Base-by-base conservation (phyloP, 2,113 vertebrate species). In the Rhagologus leucostigma region DNA sequence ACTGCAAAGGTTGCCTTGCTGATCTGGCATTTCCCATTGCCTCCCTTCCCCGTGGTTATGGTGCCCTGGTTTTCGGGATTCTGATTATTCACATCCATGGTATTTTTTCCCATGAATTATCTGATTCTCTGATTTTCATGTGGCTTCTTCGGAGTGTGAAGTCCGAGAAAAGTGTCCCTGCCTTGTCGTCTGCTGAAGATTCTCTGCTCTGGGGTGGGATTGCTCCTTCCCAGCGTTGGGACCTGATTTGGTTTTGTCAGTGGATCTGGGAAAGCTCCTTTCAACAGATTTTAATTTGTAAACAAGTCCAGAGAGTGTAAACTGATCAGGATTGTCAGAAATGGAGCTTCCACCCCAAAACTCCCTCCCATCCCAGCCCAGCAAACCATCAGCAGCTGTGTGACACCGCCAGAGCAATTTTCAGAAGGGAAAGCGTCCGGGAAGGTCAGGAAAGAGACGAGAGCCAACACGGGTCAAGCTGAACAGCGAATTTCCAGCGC, bases 321-420 rank as follows among this genome's bases (percentile, higher is more conserved):
- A 10, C 20, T 63, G 69, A 16, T 84, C 16, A 10, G 73, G 19
- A 7, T 3, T 69, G 63, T 56, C 55, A 73, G 76, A 68, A 80
- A 21, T 3, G 39, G 53, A 80, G 46, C 26, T 42, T 22, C 23
- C 19, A 42, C 26, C 42, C 63, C 11, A 11, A 41, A 59, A 11
- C 26, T 37, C 30, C 4, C 39, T 71, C 35, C 35, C 50, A 24
- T 7, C 76, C 33, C 7, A 18, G 5, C 15, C 18, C 30, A 26
- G 16, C 4, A 33, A 69, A 8, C 44, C 10, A n/a, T 9, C 16
- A 24, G 12, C 42, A 67, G 23, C 4, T 2, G 4, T 1, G 8
- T 33, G 37, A 2, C 32, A 1, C 6, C 3, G 3, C 16, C 73
- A 59, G 53, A 50, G 10, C 24, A 37, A 30, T 30, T 33, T 64